Percentiles rank a stretch among this genome's conserved stretches.
These are phyloP conservation scores for Hyposoter didymator DNA, from an alignment of 2,888 invertebrate genomes.

Conservation along the genomic window DNA sequence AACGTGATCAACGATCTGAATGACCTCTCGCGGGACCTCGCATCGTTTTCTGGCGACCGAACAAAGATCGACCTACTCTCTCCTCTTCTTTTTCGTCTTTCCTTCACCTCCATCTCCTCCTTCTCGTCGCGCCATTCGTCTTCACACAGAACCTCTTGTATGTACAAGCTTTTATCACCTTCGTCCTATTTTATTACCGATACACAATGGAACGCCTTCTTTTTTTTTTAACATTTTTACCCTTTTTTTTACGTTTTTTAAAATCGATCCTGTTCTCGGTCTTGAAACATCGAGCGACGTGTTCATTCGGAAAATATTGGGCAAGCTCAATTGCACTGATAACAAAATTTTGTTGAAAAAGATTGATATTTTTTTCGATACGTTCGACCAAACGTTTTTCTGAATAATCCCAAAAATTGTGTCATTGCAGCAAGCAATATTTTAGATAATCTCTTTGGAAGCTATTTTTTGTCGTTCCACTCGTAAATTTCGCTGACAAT, in stretches of 20 bases:
- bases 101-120: not conserved
- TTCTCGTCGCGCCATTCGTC: constrained; percentile 7
- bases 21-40: constrained; percentile 62
- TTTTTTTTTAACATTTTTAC: not conserved
- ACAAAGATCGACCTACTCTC: constrained; percentile 31
- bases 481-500: too few relatives aligned
- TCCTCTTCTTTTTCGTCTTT: constrained; percentile 23
- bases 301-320: not conserved
- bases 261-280: not conserved
- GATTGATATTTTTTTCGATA: too few relatives aligned
- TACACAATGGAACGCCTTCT: not conserved
- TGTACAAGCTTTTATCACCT: constrained; percentile 33
- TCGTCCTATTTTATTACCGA: not conserved
- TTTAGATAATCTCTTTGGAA: too few relatives aligned
- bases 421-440: too few relatives aligned
- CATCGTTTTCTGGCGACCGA: constrained; percentile 53
- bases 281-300: not conserved
- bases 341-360: too few relatives aligned
- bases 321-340: not conserved
- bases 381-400: too few relatives aligned
- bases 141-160: not conserved
- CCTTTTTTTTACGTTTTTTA: not conserved
- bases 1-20: constrained; percentile 65
- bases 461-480: too few relatives aligned
- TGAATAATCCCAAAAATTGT: too few relatives aligned